phyloP scores from a whole-genome alignment of 1,140 invertebrate species.

The Drosophila virilis region DNA sequence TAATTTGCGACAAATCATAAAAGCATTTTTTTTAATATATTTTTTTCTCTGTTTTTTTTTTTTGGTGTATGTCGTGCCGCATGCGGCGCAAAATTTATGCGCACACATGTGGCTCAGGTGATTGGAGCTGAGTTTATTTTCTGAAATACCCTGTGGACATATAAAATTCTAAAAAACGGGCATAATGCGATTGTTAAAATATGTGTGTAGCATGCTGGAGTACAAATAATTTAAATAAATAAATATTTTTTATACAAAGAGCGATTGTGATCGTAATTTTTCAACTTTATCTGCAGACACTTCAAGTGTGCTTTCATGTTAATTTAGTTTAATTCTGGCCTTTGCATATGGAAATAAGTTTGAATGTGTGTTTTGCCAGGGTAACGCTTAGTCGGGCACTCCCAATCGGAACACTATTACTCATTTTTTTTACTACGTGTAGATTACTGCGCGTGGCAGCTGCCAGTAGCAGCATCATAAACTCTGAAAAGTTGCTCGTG shows the following conservation, averaged over 20 bases:
- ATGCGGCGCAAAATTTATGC: conserved; percentile 58
- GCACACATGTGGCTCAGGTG: conserved; percentile 58
- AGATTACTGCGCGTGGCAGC: conserved; percentile 30
- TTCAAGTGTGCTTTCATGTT: no score
- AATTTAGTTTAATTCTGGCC: no score
- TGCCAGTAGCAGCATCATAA: conserved; percentile 35
- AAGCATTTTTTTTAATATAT: conserved; percentile 39
- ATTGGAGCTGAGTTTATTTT: conserved; percentile 18
- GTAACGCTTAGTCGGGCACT: not conserved
- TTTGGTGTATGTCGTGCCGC: conserved; percentile 22
- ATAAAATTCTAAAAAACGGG: no score
- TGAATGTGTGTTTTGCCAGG: not conserved
- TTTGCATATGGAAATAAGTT: no score
- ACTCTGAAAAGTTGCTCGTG: conserved; percentile 49
- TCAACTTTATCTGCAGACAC: no score
- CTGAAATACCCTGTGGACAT: not conserved
- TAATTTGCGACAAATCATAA: conserved; percentile 81
- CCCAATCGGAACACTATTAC: not conserved
- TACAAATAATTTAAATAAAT: not conserved
- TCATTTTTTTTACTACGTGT: conserved; percentile 4
- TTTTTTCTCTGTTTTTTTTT: conserved; percentile 10
- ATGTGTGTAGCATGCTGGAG: not conserved
- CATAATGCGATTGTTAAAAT: not conserved
- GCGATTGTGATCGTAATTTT: no score
- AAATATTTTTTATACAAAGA: no score